Conservation (phyloP, 1,140 invertebrate species). For the Drosophila albomicans region DNA sequence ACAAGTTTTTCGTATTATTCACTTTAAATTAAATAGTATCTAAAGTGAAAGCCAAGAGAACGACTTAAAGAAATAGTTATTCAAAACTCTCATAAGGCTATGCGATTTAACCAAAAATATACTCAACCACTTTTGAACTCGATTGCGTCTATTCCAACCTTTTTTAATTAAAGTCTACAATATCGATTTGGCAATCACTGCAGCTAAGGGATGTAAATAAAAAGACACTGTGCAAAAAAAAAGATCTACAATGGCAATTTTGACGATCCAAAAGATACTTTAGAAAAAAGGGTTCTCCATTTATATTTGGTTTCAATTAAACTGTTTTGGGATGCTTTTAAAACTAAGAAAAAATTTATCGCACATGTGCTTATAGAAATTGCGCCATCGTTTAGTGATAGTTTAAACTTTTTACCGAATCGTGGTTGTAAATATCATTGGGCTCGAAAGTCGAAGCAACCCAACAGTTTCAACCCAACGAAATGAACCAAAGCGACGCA, state of each 20-base stretch:
- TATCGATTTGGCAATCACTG: slow-evolving; percentile 6
- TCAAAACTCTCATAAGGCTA: no score
- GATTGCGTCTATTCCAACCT: not conserved
- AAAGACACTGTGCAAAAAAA: not conserved
- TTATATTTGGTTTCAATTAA: not conserved
- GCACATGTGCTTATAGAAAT: not conserved
- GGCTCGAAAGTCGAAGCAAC: slow-evolving; percentile 33
- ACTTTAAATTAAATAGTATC: no score
- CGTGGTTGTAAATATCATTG: slow-evolving; percentile 56
- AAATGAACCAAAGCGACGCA: slow-evolving; percentile 25
- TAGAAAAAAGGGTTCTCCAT: not conserved
- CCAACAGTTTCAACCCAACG: slow-evolving; percentile 46
- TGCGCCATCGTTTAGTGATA: slow-evolving; percentile 9
- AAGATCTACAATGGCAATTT: not conserved
- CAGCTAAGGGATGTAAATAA: not conserved
- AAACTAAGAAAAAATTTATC: not conserved
- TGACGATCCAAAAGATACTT: not conserved
- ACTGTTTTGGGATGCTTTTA: not conserved
- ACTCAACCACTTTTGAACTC: no score
- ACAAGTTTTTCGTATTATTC: no score
- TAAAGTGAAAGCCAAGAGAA: no score
- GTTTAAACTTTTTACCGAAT: slow-evolving; percentile 37
- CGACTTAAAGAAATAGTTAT: no score
- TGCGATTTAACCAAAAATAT: no score
- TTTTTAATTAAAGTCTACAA: not conserved